phyloP scores from a whole-genome alignment of 2,888 invertebrate species.

The Tipula unca region DNA sequence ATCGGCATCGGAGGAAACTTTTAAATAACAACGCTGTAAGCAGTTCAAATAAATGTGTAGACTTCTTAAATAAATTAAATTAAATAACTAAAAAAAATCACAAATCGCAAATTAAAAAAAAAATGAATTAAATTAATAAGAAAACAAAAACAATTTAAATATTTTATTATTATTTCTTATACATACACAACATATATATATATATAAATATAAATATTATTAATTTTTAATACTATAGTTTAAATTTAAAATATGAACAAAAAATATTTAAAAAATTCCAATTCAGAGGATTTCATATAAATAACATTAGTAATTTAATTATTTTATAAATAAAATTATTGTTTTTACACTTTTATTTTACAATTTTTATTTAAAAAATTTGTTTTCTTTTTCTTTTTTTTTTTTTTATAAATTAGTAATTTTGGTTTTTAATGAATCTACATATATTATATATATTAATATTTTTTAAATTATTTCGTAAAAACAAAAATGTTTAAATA shows the following conservation, averaged over 20 bases:
- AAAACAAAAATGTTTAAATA: neutral
- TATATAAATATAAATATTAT: neutral
- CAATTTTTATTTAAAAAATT: neutral
- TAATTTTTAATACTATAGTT: neutral
- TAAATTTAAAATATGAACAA: neutral
- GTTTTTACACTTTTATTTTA: neutral
- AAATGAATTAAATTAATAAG: neutral
- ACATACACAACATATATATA: neutral
- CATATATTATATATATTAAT: neutral
- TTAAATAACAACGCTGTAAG: conserved; percentile 9
- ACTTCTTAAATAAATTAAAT: conserved; percentile 10
- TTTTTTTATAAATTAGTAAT: neutral
- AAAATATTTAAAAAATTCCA: neutral
- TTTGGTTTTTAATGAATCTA: neutral
- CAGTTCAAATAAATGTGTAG: conserved; percentile 18
- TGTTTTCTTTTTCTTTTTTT: neutral
- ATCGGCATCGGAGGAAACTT: conserved; percentile 49
- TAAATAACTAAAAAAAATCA: neutral
- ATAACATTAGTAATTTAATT: neutral
- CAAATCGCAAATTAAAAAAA: neutral
- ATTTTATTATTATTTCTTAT: neutral
- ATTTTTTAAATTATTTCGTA: neutral
- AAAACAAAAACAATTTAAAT: neutral
- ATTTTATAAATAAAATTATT: neutral
- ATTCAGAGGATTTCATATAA: neutral